Percentiles rank a stretch among this genome's conserved stretches.
Conservation (phyloP, 2,113 vertebrate genomes). For the Emydocephalus ijimae region DNA sequence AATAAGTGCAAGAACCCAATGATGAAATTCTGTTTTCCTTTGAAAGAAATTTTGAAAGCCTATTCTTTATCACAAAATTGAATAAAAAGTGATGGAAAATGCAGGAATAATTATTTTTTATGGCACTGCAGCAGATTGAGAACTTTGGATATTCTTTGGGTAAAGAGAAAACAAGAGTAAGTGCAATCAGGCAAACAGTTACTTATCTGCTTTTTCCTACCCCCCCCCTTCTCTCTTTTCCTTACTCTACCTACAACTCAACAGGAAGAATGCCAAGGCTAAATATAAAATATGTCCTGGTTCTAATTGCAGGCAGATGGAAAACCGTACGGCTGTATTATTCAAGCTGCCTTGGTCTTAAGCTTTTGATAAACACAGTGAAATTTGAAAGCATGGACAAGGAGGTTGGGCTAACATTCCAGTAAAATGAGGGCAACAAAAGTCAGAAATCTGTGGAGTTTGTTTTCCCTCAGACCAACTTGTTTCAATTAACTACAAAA, state of each 20-base stretch:
- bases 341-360: not conserved
- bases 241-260: not conserved
- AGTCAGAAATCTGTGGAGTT: not conserved
- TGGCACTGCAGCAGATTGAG: not conserved
- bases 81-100: not conserved
- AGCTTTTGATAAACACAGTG: not conserved
- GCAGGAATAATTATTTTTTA: not conserved
- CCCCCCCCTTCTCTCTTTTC: not conserved
- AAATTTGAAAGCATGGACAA: not conserved
- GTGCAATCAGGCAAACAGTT: not conserved
- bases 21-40: not conserved
- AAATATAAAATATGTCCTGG: not conserved
- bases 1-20: not conserved
- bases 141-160: not conserved
- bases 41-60: not conserved
- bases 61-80: not conserved
- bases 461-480: not conserved
- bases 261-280: not conserved
- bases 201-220: not conserved
- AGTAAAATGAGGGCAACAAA: not conserved
- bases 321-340: not conserved
- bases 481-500: not conserved
- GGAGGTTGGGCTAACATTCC: not conserved
- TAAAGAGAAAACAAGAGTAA: not conserved
- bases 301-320: not conserved